Base-by-base conservation (phyloP, 2,888 invertebrate species). In the Rhodophaea formosa region DNA sequence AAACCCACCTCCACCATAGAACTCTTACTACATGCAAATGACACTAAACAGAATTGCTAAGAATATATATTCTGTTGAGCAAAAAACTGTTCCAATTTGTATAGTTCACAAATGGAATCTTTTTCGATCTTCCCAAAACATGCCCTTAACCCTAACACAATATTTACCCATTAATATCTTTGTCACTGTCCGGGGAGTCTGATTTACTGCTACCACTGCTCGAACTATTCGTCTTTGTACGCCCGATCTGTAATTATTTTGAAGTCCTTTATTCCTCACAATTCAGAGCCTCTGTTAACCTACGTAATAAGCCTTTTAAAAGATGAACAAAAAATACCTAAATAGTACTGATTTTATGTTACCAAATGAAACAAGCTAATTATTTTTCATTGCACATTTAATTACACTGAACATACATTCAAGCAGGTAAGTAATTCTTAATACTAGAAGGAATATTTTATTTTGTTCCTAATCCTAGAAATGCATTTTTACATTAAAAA, bases 151-250 rank as follows among this genome's bases (percentile, higher is more conserved):
- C 29, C 29, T 61, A 58, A 55, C 46, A 59, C 49, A 64, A 85
- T 86, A 88, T 81, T 90, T 91, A 91, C 91, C 91, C 81, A 77
- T 89, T 80, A 81, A 91, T 82, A 72, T 84, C 83, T 86, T 85
- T 88, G 75, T 89, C 90, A 65, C 75, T 63, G 61, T 87, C 88
- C 74, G 77, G 79, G 68, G 72, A 76, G 75, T 88, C 85, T 70
- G 88, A 84, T 77, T 83, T 82, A 70, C 80, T 78, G 75, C 86
- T 81, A 80, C 86, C 83, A 70, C 82, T 77, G 80, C 80, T 73
- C 84, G 87, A 72, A 77, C 75, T 55, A 55, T 56, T 56, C 49
- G 56, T 42, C 75, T 82, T 89, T 82, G 88, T 80, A 63, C 84
- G 82, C 80, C 86, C 88, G 85, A 90, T 90, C 91, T 91, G 91